These are phyloP conservation scores for Pemphredon lugubris DNA, from an alignment of 2,888 invertebrate genomes.

Conservation along the genomic window DNA sequence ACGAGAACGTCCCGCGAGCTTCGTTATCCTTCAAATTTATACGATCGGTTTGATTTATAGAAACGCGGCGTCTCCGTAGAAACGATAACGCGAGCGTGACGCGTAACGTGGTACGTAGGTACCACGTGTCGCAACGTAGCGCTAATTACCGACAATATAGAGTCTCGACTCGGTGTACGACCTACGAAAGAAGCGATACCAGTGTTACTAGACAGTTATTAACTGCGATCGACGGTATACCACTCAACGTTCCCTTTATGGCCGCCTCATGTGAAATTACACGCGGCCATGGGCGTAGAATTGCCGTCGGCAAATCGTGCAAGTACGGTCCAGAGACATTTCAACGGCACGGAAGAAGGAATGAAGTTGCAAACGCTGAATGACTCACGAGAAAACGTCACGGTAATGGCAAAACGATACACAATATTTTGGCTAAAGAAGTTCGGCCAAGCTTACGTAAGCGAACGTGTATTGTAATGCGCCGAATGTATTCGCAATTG, in stretches of 20 bases:
- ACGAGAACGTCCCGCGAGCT: not conserved
- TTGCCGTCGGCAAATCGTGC: no score
- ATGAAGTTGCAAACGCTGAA: no score
- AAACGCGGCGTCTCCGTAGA: slow-evolving; percentile 5
- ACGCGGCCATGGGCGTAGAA: slow-evolving; percentile 47
- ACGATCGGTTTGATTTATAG: slow-evolving; percentile 22
- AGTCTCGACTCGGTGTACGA: slow-evolving; percentile 5
- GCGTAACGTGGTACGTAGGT: slow-evolving; percentile 8
- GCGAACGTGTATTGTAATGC: no score
- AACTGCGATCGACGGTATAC: slow-evolving; percentile 58
- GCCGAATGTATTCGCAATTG: no score
- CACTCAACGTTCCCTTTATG: slow-evolving; percentile 56
- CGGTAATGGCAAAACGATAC: no score
- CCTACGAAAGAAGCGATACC: slow-evolving; percentile 49
- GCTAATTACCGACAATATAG: slow-evolving; percentile 43
- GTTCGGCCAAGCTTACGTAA: no score
- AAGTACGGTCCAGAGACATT: no score
- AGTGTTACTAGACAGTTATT: slow-evolving; percentile 59
- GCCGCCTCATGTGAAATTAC: slow-evolving; percentile 53
- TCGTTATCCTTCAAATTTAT: slow-evolving; percentile 13
- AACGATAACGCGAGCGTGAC: slow-evolving; percentile 23
- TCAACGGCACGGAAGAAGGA: no score
- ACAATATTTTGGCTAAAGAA: no score
- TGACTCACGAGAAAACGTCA: no score
- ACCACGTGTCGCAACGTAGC: slow-evolving; percentile 40